Percentiles rank a stretch among this genome's conserved stretches.
phyloP scores from a whole-genome alignment of 2,797 vertebrate species.

The Clangula hyemalis region DNA sequence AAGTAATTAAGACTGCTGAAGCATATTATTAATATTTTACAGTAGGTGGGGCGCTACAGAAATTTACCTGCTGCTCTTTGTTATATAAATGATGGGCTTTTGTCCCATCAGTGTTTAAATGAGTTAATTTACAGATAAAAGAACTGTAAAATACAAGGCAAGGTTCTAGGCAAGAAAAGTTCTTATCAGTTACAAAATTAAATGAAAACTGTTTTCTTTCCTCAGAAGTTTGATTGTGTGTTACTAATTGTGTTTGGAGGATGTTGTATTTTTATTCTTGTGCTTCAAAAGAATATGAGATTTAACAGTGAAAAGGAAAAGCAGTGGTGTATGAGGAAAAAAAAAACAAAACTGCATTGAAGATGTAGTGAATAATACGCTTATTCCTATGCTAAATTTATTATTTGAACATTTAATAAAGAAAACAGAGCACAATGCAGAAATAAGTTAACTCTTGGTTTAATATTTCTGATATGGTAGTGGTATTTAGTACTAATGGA shows the following conservation, averaged over 20 bases:
- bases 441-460: neutral
- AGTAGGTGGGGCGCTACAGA: conserved; percentile 40
- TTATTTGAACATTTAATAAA: neutral
- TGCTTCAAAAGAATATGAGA: neutral
- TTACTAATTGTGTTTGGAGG: neutral
- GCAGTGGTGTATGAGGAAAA: neutral
- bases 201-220: conserved; percentile 19
- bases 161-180: conserved; percentile 13
- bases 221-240: neutral
- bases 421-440: neutral
- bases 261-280: neutral
- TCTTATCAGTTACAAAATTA: conserved; percentile 22
- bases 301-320: neutral
- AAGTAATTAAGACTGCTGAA: conserved; percentile 80
- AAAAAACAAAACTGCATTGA: neutral
- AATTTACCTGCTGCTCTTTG: conserved; percentile 63
- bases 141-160: conserved; percentile 10
- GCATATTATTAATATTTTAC: conserved; percentile 77
- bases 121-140: conserved; percentile 54
- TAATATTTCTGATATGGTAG: neutral
- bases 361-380: neutral
- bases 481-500: neutral
- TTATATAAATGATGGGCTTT: conserved; percentile 47
- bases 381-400: neutral
- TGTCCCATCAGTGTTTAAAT: conserved; percentile 37